Percentiles rank a stretch among this genome's conserved stretches.
Evolutionary conservation across 2,888 invertebrate species (phyloP).

Genomic region (Cosmopolites sordidus): DNA sequence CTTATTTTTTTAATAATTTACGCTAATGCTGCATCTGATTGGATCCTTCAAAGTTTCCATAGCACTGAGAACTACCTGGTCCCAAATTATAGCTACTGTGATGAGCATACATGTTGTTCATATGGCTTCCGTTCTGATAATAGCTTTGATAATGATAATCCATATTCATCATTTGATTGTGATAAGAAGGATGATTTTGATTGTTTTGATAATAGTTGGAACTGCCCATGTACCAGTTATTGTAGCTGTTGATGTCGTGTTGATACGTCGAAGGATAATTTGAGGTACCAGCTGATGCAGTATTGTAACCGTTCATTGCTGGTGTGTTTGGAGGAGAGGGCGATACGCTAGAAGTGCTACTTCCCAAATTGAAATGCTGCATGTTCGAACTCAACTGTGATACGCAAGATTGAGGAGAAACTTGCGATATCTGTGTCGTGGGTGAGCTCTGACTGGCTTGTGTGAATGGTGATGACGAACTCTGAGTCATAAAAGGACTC

Average conservation of each 20-base stretch:
- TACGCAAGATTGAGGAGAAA: constrained; percentile 18
- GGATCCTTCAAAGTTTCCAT: too few species aligned
- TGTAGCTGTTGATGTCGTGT: constrained; percentile 2
- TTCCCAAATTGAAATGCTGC: constrained; percentile 7
- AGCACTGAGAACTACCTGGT: too few species aligned
- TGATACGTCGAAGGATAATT: constrained; percentile 6
- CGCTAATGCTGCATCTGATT: too few species aligned
- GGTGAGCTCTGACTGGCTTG: constrained; percentile 14
- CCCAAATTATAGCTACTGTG: constrained; percentile 10
- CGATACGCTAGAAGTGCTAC: constrained; percentile 9
- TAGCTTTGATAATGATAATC: constrained; percentile 8
- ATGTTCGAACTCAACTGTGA: constrained; percentile 8
- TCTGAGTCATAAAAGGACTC: constrained; percentile 9
- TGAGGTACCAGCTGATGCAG: not conserved
- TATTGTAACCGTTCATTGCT: not conserved
- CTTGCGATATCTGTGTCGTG: constrained; percentile 15
- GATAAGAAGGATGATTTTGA: constrained; percentile 2
- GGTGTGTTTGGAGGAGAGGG: constrained; percentile 12
- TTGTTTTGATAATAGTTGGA: not conserved
- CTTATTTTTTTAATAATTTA: too few species aligned
- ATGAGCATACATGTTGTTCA: constrained; percentile 16
- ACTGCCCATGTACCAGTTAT: constrained; percentile 8
- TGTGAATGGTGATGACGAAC: constrained; percentile 10
- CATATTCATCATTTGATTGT: constrained; percentile 2
- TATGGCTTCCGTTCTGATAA: constrained; percentile 13